Conservation (phyloP, 2,113 vertebrate species). For the Aspidoscelis tigris region DNA sequence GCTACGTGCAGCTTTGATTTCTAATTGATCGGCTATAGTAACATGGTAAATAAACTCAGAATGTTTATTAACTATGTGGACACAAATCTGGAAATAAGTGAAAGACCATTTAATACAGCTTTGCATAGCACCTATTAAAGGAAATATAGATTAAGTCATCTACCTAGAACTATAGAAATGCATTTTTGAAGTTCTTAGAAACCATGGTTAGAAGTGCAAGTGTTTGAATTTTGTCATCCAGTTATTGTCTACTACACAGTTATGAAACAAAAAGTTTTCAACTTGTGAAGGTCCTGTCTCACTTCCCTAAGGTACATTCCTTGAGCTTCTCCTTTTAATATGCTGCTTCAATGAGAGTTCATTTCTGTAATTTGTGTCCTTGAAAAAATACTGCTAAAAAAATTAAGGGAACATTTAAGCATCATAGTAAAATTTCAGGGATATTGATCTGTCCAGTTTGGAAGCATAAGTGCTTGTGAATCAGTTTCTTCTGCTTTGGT, state of each 20-base stretch:
- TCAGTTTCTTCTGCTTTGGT: too few relatives aligned
- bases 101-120: conserved; percentile 18
- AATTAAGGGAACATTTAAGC: too few relatives aligned
- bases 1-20: too few relatives aligned
- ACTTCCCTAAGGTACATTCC: background rate
- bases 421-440: too few relatives aligned
- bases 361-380: background rate
- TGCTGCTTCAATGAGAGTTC: background rate
- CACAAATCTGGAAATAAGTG: conserved; percentile 28
- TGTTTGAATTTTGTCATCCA: background rate
- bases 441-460: too few relatives aligned
- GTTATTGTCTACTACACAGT: background rate
- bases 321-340: background rate
- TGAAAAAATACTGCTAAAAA: background rate
- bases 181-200: background rate
- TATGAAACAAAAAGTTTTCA: background rate
- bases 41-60: conserved; percentile 15
- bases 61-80: conserved; percentile 1
- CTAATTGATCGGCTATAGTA: background rate
- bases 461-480: too few relatives aligned
- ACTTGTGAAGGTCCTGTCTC: background rate
- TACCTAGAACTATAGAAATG: background rate
- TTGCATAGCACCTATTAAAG: background rate
- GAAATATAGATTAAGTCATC: background rate
- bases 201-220: background rate